A percentile compares a stretch with the other conserved stretches of the same genome.
Conservation (phyloP, 1,140 invertebrate species). For the Choristoneura fumiferana region DNA sequence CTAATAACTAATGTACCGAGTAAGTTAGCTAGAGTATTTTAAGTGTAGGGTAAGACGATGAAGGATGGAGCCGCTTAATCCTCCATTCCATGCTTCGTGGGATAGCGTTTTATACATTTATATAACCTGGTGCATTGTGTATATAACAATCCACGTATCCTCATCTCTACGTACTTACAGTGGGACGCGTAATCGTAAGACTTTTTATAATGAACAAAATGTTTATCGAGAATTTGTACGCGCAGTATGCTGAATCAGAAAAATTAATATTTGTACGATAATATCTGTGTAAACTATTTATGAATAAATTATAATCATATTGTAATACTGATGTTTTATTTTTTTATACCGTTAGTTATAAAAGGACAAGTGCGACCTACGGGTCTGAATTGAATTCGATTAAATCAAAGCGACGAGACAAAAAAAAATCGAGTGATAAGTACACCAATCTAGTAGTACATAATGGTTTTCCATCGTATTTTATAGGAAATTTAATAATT, state of each 20-base stretch:
- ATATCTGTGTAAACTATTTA: constrained; percentile 77
- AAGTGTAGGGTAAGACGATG: constrained; percentile 54
- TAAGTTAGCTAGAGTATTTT: constrained; percentile 65
- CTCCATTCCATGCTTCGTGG: constrained; percentile 52
- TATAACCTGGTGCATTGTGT: constrained; percentile 45
- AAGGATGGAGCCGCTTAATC: constrained; percentile 34
- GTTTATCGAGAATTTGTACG: constrained; percentile 45
- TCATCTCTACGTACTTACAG: constrained; percentile 31
- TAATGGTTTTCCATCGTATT: too few relatives aligned
- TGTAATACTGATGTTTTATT: constrained; percentile 58
- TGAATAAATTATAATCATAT: constrained; percentile 77
- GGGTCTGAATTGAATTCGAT: too few relatives aligned
- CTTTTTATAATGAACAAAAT: constrained; percentile 46
- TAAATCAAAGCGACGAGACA: too few relatives aligned
- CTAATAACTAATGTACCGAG: constrained; percentile 30
- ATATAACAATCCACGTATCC: constrained; percentile 31
- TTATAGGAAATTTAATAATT: too few relatives aligned
- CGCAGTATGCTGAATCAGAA: constrained; percentile 51
- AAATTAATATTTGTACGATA: constrained; percentile 68
- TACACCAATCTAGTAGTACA: too few relatives aligned
- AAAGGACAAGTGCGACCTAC: too few relatives aligned
- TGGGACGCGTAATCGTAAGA: constrained; percentile 24
- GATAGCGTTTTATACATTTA: constrained; percentile 41
- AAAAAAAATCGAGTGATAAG: too few relatives aligned
- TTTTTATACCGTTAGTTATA: neutral